phyloP scores from a whole-genome alignment of 1,140 invertebrate species.

The Halictus rubicundus region DNA sequence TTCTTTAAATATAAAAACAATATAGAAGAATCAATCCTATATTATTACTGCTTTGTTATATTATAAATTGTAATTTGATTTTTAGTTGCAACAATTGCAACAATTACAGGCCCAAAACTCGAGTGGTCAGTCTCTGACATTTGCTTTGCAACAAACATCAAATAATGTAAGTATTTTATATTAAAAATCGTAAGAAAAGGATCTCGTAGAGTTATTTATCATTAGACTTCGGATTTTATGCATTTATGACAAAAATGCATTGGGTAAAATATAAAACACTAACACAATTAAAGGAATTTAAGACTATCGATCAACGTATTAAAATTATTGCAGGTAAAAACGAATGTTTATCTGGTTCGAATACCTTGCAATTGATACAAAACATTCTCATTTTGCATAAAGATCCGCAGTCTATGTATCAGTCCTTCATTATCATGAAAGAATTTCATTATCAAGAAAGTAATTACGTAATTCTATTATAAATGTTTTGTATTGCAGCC shows the following conservation, averaged over 20 bases:
- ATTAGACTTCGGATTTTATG: no score
- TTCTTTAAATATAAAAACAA: not conserved
- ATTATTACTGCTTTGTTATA: not conserved
- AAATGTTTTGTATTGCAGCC: conserved; percentile 62
- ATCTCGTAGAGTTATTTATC: not conserved
- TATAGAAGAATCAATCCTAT: not conserved
- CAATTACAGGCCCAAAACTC: conserved; percentile 80
- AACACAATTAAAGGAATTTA: no score
- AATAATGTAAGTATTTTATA: conserved; percentile 69
- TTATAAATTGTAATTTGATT: conserved; percentile 36
- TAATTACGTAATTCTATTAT: conserved; percentile 7
- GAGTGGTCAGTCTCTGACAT: conserved; percentile 79
- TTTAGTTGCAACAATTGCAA: conserved; percentile 81
- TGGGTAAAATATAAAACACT: no score
- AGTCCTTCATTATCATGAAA: no score
- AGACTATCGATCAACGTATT: no score
- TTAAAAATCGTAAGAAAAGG: not conserved
- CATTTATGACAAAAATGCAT: no score
- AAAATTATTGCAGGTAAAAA: no score
- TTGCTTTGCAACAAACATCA: conserved; percentile 80
- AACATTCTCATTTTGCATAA: no score
- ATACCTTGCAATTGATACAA: no score
- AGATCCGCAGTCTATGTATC: no score
- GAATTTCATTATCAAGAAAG: no score
- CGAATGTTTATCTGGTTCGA: no score